phyloP scores from a whole-genome alignment of 2,888 invertebrate species.

The Nomada ferruginata region DNA sequence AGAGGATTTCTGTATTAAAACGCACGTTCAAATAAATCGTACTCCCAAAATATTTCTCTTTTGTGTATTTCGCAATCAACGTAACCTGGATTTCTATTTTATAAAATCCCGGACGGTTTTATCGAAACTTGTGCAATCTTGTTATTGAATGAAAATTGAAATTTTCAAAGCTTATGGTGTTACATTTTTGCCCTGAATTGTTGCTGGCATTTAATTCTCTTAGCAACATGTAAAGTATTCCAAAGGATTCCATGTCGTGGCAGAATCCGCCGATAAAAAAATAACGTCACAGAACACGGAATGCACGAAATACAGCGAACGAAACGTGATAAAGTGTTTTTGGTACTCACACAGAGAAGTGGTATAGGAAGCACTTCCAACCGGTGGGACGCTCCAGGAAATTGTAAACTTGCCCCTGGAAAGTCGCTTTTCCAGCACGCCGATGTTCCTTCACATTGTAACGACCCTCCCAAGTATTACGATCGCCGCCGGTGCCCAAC shows the following conservation, averaged over 20 bases:
- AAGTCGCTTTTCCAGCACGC: slow-evolving; percentile 88
- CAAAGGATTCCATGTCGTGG: not conserved
- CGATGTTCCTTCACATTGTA: slow-evolving; percentile 88
- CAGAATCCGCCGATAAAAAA: not conserved
- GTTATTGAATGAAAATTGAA: not conserved
- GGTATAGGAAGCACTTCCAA: slow-evolving; percentile 94
- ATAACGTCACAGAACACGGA: not conserved
- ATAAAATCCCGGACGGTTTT: not conserved
- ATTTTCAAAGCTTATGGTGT: too few relatives aligned
- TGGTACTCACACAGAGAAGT: slow-evolving; percentile 90
- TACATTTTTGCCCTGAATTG: too few relatives aligned
- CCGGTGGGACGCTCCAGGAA: slow-evolving; percentile 93
- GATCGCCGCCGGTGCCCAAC: slow-evolving; percentile 85
- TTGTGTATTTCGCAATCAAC: not conserved
- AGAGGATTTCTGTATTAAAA: not conserved
- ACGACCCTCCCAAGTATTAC: slow-evolving; percentile 86
- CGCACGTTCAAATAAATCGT: not conserved
- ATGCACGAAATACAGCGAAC: not conserved
- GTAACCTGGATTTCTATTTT: not conserved
- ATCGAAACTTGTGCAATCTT: not conserved
- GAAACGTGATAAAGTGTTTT: not conserved
- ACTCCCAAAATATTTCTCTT: too few relatives aligned
- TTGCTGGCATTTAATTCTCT: too few relatives aligned
- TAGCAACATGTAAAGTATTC: not conserved
- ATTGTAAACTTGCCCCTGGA: slow-evolving; percentile 92